Percentiles rank a stretch among this genome's conserved stretches.
phyloP scores from a whole-genome alignment of 2,113 vertebrate species.

The Puntigrus tetrazona region DNA sequence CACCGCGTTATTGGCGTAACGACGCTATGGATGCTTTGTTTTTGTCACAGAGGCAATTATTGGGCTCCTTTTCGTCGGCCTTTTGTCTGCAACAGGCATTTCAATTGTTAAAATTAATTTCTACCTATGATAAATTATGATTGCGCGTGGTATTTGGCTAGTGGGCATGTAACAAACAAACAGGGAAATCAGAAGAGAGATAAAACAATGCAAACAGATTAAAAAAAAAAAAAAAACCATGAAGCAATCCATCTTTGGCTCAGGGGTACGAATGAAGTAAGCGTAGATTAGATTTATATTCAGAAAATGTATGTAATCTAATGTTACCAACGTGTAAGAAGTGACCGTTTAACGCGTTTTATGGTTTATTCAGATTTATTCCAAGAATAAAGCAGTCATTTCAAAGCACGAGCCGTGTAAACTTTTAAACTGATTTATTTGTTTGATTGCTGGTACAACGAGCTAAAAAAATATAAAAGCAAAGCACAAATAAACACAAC shows the following conservation, averaged over 20 bases:
- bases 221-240: too few relatives aligned
- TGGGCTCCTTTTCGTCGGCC: too few relatives aligned
- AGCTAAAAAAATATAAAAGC: not conserved
- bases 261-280: not conserved
- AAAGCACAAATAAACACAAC: not conserved
- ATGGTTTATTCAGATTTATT: not conserved
- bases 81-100: not conserved
- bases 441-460: not conserved
- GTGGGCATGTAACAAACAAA: not conserved
- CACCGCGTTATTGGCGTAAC: not conserved
- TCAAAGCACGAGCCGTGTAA: not conserved
- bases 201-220: not conserved
- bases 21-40: not conserved
- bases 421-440: not conserved
- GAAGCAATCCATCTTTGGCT: not conserved
- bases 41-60: too few relatives aligned
- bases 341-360: not conserved
- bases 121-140: not conserved
- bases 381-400: not conserved
- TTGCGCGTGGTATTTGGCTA: not conserved
- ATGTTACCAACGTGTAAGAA: not conserved
- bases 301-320: not conserved
- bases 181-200: not conserved
- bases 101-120: not conserved
- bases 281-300: not conserved